Percentiles rank a stretch among this genome's conserved stretches.
phyloP scores from a whole-genome alignment of 2,113 vertebrate genomes.

The Anoura caudifer region DNA sequence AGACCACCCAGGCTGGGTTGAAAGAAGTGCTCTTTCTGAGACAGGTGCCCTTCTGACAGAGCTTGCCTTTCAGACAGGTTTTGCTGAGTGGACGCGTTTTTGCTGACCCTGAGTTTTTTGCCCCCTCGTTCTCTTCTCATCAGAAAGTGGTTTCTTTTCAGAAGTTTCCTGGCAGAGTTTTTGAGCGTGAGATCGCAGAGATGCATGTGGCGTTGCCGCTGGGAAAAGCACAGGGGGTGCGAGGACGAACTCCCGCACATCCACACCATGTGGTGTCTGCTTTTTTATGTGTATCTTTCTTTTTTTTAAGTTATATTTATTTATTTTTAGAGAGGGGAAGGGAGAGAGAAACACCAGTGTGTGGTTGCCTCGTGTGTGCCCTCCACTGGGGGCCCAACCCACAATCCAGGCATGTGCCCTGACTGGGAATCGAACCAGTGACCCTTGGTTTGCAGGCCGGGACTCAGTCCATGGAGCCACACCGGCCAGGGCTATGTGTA shows the following conservation, averaged over 20 bases:
- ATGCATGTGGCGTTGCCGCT: neutral
- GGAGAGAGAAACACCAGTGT: too few relatives aligned
- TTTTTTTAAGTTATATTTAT: too few relatives aligned
- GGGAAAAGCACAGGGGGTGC: neutral
- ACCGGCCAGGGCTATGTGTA: too few relatives aligned
- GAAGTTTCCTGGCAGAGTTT: neutral
- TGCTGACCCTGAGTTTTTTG: constrained; percentile 33
- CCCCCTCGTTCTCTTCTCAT: neutral
- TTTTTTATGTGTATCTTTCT: neutral
- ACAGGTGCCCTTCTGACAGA: constrained; percentile 70
- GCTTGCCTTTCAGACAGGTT: constrained; percentile 55
- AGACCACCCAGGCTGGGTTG: constrained; percentile 69
- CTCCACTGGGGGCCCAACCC: too few relatives aligned
- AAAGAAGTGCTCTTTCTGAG: constrained; percentile 11
- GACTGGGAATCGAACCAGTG: too few relatives aligned
- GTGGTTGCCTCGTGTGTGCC: too few relatives aligned
- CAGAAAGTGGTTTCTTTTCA: constrained; percentile 34
- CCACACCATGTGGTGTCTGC: neutral
- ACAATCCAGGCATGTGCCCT: too few relatives aligned
- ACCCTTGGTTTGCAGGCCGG: too few relatives aligned
- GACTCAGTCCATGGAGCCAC: too few relatives aligned
- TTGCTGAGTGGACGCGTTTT: constrained; percentile 53
- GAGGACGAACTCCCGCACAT: neutral
- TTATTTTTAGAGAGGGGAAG: too few relatives aligned
- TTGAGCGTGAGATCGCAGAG: neutral